Evolutionary conservation across 2,113 vertebrate species (phyloP), one percentile per base, ranked within the genome.

Genomic region (Bombycilla garrulus): DNA sequence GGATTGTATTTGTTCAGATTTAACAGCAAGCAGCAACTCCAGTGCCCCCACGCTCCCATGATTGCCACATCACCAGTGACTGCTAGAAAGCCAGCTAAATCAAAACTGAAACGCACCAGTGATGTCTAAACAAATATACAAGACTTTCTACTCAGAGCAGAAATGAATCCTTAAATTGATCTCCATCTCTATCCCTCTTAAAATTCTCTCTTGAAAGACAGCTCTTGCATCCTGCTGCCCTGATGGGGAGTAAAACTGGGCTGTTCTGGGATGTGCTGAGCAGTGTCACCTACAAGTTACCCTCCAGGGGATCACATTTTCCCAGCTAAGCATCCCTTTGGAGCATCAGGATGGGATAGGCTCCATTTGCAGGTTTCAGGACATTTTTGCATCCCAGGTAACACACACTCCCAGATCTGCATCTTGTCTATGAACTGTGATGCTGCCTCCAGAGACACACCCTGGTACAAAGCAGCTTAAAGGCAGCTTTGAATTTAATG

Each of bases 21-120:
- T 62, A 70, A 79, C 62, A 88, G 36, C n/a, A 44, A 81, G 58
- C 29, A 62, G 22, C 28, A 91, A 28, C 40, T 15, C 10, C 26
- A 24, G 3, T 0, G 6, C 10, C 7, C 22, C 5, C 6, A 22
- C 57, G 6, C 48, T 83, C 31, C n/a, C 51, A 11, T 8, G 1
- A 50, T 12, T 45, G 13, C 56, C 60, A 53, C 40, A 15, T 10
- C 25, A 28, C 14, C 0, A 1, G n/a, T 29, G 50, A 35, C 36
- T 71, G 11, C 20, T 47, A 33, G 58, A 86, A 91, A 93, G n/a
- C 24, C 90, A 77, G 25, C 19, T 56, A 66, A 90, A 86, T 18
- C n/a, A 47, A 45, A 87, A 44, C 33, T 40, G 67, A 77, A 91
- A 60, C 24, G 64, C 51, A 40, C 5, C n/a, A 15, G 11, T 19